Conservation (phyloP, 1,140 invertebrate species). For the Temnothorax longispinosus region DNA sequence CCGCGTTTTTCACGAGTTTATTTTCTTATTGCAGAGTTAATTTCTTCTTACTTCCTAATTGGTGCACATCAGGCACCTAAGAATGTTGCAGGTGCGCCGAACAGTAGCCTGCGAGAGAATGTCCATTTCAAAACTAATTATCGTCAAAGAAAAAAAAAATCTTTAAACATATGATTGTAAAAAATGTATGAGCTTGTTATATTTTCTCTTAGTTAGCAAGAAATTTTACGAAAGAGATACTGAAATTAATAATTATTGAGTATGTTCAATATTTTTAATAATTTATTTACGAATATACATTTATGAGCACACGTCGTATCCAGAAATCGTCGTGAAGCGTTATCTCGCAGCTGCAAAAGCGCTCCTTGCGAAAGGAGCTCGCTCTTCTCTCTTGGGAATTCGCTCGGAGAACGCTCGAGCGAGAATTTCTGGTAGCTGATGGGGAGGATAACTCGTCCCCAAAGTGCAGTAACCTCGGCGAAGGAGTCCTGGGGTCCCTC, state of each 20-base stretch:
- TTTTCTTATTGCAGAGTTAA: conserved; percentile 29
- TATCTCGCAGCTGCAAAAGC: conserved; percentile 52
- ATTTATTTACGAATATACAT: conserved; percentile 24
- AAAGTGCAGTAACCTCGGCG: conserved; percentile 83
- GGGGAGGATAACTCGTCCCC: conserved; percentile 81
- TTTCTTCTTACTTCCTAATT: conserved; percentile 27
- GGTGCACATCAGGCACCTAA: neutral
- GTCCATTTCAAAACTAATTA: neutral
- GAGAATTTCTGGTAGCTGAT: conserved; percentile 73
- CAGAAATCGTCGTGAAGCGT: conserved; percentile 52
- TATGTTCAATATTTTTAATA: neutral
- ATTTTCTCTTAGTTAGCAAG: neutral
- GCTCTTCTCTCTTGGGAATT: conserved; percentile 53
- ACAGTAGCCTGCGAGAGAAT: neutral
- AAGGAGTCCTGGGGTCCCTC: conserved; percentile 67
- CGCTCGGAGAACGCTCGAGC: conserved; percentile 53
- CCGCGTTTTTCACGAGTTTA: conserved; percentile 24
- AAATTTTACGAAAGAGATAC: neutral
- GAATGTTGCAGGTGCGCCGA: neutral
- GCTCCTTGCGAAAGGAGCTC: conserved; percentile 42
- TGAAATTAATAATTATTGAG: neutral
- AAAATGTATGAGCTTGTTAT: neutral
- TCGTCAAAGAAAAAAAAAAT: neutral
- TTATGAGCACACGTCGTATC: conserved; percentile 6
- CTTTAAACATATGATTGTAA: neutral